phyloP scores from a whole-genome alignment of 1,140 invertebrate genomes.

The Calycopis cecrops region DNA sequence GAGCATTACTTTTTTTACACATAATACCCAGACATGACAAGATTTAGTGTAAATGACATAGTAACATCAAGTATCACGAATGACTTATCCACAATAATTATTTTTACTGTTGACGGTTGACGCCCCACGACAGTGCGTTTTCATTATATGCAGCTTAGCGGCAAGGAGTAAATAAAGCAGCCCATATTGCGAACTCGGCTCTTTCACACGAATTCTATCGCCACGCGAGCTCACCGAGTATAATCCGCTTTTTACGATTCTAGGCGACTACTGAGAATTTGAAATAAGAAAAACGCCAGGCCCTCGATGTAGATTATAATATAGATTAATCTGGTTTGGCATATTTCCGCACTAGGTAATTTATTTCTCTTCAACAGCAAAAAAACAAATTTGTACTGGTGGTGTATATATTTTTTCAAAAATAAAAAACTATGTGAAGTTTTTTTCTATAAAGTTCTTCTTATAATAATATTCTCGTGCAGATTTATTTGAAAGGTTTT shows the following conservation, averaged over 20 bases:
- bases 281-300: constrained; percentile 66
- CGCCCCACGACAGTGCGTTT: constrained; percentile 68
- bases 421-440: too few relatives aligned
- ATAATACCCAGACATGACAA: too few relatives aligned
- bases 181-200: constrained; percentile 63
- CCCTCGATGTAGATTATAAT: not conserved
- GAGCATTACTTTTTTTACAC: too few relatives aligned
- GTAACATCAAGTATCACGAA: not conserved
- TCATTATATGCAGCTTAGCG: constrained; percentile 73
- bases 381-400: too few relatives aligned
- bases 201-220: constrained; percentile 65
- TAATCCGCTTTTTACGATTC: constrained; percentile 74
- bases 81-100: constrained; percentile 21
- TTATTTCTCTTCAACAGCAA: too few relatives aligned
- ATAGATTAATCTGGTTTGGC: too few relatives aligned
- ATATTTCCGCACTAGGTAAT: too few relatives aligned
- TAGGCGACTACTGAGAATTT: constrained; percentile 60
- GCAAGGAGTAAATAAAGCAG: constrained; percentile 65
- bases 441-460: too few relatives aligned
- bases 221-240: constrained; percentile 48
- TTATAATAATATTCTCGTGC: too few relatives aligned
- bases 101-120: constrained; percentile 59
- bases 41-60: too few relatives aligned
- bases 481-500: too few relatives aligned
- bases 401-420: too few relatives aligned